Conservation (phyloP, 2,888 invertebrate species). For the Nyleta sp. region DNA sequence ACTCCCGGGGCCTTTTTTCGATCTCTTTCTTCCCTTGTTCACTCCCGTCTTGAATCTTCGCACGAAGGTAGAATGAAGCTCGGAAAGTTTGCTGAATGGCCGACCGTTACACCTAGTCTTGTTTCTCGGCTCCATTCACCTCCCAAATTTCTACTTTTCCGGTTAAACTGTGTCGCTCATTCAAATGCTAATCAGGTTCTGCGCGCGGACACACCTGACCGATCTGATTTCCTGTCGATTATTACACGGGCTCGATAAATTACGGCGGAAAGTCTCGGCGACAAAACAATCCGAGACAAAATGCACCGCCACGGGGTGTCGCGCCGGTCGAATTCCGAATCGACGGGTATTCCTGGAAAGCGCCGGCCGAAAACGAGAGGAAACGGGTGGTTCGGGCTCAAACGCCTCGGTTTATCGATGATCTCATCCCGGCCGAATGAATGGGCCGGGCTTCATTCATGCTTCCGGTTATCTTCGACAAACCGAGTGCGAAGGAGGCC, state of each 20-base stretch:
- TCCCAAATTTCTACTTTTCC: conserved; percentile 38
- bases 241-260: conserved; percentile 33
- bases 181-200: conserved; percentile 43
- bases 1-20: conserved; percentile 20
- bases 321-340: conserved; percentile 34
- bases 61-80: conserved; percentile 25
- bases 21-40: conserved; percentile 11
- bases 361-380: conserved; percentile 57
- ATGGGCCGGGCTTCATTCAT: conserved; percentile 66
- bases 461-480: conserved; percentile 52
- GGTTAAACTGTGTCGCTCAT: conserved; percentile 25
- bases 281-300: conserved; percentile 34
- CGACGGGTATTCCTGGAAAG: conserved; percentile 48
- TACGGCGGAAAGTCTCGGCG: conserved; percentile 26
- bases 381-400: conserved; percentile 67
- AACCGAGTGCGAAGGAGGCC: conserved; percentile 61
- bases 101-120: conserved; percentile 36
- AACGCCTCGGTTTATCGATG: conserved; percentile 64
- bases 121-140: conserved; percentile 22
- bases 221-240: conserved; percentile 39
- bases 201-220: conserved; percentile 24
- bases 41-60: neutral
- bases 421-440: conserved; percentile 61
- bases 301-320: conserved; percentile 58
- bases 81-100: conserved; percentile 40